phyloP scores from a whole-genome alignment of 2,888 invertebrate genomes.

The Syritta pipiens region DNA sequence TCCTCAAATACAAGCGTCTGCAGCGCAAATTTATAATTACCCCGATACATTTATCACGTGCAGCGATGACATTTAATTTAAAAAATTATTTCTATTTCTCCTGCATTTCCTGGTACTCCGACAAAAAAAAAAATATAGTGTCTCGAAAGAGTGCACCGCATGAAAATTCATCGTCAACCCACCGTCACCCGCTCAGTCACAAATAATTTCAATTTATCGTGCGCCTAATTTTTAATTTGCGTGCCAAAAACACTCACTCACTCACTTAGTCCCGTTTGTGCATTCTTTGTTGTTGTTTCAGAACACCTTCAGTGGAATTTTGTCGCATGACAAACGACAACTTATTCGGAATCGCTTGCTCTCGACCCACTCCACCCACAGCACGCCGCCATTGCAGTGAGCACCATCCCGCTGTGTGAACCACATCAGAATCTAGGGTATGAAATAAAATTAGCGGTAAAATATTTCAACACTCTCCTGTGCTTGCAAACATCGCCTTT shows the following conservation, averaged over 20 bases:
- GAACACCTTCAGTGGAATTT: too few relatives aligned
- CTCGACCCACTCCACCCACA: background rate
- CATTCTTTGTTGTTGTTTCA: conserved; percentile 14
- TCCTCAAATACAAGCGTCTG: too few relatives aligned
- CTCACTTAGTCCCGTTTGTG: conserved; percentile 6
- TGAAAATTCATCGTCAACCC: too few relatives aligned
- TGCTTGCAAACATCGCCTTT: conserved; percentile 7
- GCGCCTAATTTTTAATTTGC: conserved; percentile 27
- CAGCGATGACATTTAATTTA: background rate
- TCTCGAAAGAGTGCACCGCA: too few relatives aligned
- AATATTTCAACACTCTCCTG: conserved; percentile 52
- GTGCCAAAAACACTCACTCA: conserved; percentile 18
- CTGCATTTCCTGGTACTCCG: too few relatives aligned
- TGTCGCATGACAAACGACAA: conserved; percentile 55
- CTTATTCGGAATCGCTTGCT: conserved; percentile 35
- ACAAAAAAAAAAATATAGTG: too few relatives aligned
- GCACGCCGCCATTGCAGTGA: background rate
- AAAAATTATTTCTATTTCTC: too few relatives aligned
- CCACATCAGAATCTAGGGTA: background rate
- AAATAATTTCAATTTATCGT: background rate
- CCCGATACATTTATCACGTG: too few relatives aligned
- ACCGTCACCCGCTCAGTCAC: background rate
- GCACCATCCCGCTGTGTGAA: conserved; percentile 2
- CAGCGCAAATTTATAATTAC: background rate
- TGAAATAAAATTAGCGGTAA: conserved; percentile 57